A percentile compares a stretch with the other conserved stretches of the same genome.
Conservation (phyloP, 2,797 vertebrate species). For the Gallirallus australis region DNA sequence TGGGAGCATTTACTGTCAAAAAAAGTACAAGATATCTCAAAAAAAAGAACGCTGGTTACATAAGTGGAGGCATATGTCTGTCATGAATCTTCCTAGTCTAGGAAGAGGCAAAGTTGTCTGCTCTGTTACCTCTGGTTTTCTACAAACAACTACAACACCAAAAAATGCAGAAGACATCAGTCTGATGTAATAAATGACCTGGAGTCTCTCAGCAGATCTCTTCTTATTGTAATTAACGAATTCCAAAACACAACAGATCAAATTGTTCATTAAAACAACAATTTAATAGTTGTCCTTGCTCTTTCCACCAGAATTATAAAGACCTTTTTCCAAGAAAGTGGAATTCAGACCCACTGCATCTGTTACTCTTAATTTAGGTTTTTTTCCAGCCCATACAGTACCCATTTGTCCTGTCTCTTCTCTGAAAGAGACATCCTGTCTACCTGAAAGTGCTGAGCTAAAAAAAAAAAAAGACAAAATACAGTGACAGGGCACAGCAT, state of each 20-base stretch:
- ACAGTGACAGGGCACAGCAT: not conserved
- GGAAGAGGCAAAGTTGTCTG: not conserved
- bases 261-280: not conserved
- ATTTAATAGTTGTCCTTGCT: not conserved
- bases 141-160: not conserved
- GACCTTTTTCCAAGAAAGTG: not conserved
- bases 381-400: not conserved
- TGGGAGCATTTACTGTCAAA: not conserved
- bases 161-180: not conserved
- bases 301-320: not conserved
- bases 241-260: not conserved
- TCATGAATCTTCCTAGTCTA: not conserved
- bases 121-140: not conserved
- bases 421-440: not conserved
- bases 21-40: not conserved
- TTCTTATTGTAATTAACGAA: not conserved
- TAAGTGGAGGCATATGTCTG: conserved; percentile 15
- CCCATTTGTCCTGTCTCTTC: not conserved
- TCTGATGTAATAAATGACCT: not conserved
- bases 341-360: not conserved
- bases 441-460: not conserved
- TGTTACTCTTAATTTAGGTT: not conserved
- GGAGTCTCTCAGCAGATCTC: not conserved
- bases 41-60: not conserved
- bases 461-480: not conserved